Conservation (phyloP, 2,797 vertebrate species). For the Denticeps clupeoides region DNA sequence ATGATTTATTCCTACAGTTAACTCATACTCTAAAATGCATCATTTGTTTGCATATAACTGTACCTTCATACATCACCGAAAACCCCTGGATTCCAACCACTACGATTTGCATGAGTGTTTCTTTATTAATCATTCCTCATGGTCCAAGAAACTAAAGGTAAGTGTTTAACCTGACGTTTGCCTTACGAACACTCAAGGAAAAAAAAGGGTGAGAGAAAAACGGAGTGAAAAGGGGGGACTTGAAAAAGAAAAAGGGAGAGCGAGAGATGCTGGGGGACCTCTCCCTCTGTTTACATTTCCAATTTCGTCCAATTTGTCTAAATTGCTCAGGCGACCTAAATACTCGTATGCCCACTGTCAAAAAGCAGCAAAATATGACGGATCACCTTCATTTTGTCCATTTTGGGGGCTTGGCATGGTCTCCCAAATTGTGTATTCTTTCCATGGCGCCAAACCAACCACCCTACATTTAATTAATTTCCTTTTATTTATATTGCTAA, state of each 20-base stretch:
- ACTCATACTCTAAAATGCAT: too few species aligned
- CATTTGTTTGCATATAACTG: too few species aligned
- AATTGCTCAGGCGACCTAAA: slow-evolving; percentile 75
- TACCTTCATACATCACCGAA: too few species aligned
- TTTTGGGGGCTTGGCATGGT: slow-evolving; percentile 67
- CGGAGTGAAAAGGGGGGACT: slow-evolving; percentile 9
- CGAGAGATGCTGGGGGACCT: slow-evolving; percentile 53
- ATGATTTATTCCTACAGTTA: too few species aligned
- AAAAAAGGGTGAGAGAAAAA: slow-evolving; percentile 21
- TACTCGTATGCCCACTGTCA: slow-evolving; percentile 70
- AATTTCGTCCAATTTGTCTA: slow-evolving; percentile 79
- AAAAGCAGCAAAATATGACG: slow-evolving; percentile 76
- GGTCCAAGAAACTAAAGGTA: too few species aligned
- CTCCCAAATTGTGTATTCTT: slow-evolving; percentile 77
- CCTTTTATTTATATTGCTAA: slow-evolving; percentile 67
- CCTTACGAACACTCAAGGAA: slow-evolving; percentile 25
- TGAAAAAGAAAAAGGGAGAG: slow-evolving; percentile 38
- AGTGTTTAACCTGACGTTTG: too few species aligned
- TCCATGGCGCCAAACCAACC: slow-evolving; percentile 74
- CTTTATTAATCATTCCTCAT: too few species aligned
- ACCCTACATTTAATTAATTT: slow-evolving; percentile 85
- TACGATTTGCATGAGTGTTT: too few species aligned
- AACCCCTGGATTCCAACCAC: too few species aligned
- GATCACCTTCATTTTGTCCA: slow-evolving; percentile 79
- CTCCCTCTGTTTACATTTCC: slow-evolving; percentile 72